Evolutionary conservation across 2,113 vertebrate species (phyloP), one percentile per base, ranked within the genome.

Genomic region (Nesospiza acunhae): DNA sequence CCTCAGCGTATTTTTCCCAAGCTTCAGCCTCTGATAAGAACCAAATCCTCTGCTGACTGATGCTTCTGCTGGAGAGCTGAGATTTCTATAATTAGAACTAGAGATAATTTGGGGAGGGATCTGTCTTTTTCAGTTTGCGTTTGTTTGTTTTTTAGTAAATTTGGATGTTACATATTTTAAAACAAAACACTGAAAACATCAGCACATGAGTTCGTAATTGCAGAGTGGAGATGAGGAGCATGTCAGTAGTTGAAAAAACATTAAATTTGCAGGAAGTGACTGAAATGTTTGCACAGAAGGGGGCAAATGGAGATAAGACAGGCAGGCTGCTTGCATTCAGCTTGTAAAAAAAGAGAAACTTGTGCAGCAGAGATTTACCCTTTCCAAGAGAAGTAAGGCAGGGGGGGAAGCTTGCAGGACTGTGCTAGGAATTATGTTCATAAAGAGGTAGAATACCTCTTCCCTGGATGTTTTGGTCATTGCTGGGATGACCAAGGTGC

Each of bases 281-380:
- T 92, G 88, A 85, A 95, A 47, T 9, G 1, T 90, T 94, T 88
- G 90, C 96, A 96, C 93, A 95, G 93, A 94, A 96, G 92, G 94
- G 87, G 93, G 90, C 88, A 96, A 96, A 91, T 79, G 75, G 78
- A 93, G 94, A 85, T 87, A 85, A 96, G 89, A 39, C 37, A 96
- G 67, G 63, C 69, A 92, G 69, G 11, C 88, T 93, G 90, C 67
- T 50, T 42, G 47, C 79, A 11, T 60, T 90, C 60, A 47, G 68
- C 90, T 91, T 2, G 26, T 50, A 10, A 27, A 50, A 50, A 50
- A 50, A 16, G 0, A 87, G 76, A 77, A 92, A 74, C 56, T 35
- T 44, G 59, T 39, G 28, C 67, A 75, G 82, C 56, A 77, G 79
- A 69, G 35, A 62, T 49, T 69, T 77, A 70, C 7, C 44, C 60